phyloP scores from a whole-genome alignment of 2,113 vertebrate species.

The Himantopus leucocephalus region DNA sequence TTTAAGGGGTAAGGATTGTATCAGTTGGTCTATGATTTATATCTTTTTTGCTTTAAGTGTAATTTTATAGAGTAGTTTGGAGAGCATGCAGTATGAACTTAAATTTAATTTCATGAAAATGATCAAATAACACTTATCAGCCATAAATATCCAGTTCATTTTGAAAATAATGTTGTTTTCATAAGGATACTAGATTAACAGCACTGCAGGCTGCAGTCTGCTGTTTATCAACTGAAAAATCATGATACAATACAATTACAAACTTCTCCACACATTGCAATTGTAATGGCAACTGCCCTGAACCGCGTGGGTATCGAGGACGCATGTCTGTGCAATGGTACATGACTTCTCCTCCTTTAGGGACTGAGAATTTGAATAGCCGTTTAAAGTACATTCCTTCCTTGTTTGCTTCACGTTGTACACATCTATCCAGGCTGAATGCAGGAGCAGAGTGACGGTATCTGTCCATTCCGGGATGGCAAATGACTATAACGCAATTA shows the following conservation, averaged over 20 bases:
- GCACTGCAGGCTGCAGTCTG: background rate
- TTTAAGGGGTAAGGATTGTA: background rate
- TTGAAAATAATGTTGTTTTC: background rate
- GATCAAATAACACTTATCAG: constrained; percentile 29
- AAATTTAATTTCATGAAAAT: constrained; percentile 32
- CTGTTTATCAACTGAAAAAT: background rate
- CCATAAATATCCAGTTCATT: constrained; percentile 4
- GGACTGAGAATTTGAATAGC: background rate
- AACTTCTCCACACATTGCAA: background rate
- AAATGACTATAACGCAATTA: background rate
- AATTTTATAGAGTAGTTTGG: constrained; percentile 40
- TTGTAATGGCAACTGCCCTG: background rate
- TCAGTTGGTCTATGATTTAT: constrained; percentile 31
- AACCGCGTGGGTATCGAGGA: background rate
- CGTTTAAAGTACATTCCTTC: background rate
- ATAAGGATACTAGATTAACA: background rate
- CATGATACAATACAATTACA: background rate
- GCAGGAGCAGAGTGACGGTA: background rate
- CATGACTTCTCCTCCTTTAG: background rate
- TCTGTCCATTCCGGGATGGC: background rate
- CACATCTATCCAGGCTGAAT: background rate
- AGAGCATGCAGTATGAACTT: background rate
- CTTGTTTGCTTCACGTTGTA: background rate
- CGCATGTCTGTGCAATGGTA: fast-evolving
- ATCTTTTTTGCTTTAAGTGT: background rate